phyloP scores from a whole-genome alignment of 2,888 invertebrate species.

The Hirtodrosophila trivittata region DNA sequence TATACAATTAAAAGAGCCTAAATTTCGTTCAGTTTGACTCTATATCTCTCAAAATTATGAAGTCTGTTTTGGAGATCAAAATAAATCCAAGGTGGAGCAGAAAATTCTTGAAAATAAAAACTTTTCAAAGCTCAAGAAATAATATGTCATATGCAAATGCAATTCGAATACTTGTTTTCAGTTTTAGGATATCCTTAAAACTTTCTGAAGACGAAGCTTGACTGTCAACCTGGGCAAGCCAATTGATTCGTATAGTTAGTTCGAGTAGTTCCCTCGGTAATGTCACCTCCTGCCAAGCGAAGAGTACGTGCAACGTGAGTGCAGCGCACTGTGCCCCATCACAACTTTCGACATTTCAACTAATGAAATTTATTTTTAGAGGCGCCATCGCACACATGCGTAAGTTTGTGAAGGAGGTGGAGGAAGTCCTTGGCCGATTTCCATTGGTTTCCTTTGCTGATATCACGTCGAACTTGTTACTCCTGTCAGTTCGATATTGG shows the following conservation, averaged over 20 bases:
- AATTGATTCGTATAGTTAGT: constrained; percentile 42
- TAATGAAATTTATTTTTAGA: constrained; percentile 63
- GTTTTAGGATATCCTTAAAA: constrained; percentile 20
- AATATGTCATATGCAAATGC: constrained; percentile 61
- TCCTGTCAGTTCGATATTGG: constrained; percentile 61
- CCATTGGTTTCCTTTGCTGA: constrained; percentile 60
- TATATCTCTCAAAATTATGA: too few species aligned
- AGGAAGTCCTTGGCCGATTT: neutral
- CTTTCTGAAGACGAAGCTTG: constrained; percentile 20
- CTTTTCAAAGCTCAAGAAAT: constrained; percentile 1
- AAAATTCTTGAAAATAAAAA: too few species aligned
- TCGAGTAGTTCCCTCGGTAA: constrained; percentile 19
- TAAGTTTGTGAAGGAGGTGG: constrained; percentile 9
- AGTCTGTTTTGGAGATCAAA: too few species aligned
- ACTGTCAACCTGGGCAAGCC: constrained; percentile 33
- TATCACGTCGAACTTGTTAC: constrained; percentile 71
- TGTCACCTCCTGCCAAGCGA: constrained; percentile 15
- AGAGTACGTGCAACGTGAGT: constrained; percentile 12
- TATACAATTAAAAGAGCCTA: too few species aligned
- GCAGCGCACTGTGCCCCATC: constrained; percentile 21
- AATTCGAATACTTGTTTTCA: constrained; percentile 36
- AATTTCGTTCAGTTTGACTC: too few species aligned
- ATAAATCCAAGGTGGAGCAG: too few species aligned
- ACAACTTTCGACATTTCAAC: constrained; percentile 68
- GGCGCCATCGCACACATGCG: constrained; percentile 24